Evolutionary conservation across 1,140 invertebrate genomes (phyloP).

Genomic region (Galendromus occidentalis): DNA sequence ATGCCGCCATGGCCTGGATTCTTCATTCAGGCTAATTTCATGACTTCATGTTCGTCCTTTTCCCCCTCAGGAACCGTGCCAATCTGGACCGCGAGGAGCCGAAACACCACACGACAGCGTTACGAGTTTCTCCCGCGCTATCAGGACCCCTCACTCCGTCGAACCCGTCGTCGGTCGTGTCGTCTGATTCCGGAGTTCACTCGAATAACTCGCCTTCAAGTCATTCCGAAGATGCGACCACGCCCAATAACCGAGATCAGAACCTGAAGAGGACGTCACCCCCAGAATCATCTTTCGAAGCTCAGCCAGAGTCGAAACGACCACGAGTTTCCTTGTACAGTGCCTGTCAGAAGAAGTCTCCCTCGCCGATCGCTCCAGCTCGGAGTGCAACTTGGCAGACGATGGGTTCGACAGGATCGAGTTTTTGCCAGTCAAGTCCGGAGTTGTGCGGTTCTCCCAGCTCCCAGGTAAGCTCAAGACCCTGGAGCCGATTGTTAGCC

Average conservation of each 20-base stretch:
- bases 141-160: conserved; percentile 13
- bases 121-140: not conserved
- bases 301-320: too few species aligned
- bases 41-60: not conserved
- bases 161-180: conserved; percentile 19
- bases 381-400: not conserved
- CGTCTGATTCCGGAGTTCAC: conserved; percentile 16
- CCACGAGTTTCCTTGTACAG: not conserved
- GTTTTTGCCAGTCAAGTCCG: conserved; percentile 11
- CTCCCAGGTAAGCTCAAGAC: conserved; percentile 34
- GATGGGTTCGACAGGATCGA: conserved; percentile 5
- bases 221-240: conserved; percentile 10
- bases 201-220: conserved; percentile 16
- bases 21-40: too few species aligned
- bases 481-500: too few species aligned
- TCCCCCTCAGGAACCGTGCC: not conserved
- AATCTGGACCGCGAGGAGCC: conserved; percentile 10
- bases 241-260: not conserved
- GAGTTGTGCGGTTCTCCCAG: not conserved
- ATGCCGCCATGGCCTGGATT: too few species aligned
- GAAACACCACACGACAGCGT: conserved; percentile 16
- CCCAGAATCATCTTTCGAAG: too few species aligned
- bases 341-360: not conserved
- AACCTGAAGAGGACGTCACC: too few species aligned
- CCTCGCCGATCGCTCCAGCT: not conserved